These are phyloP conservation scores for Coelinius sp. DNA, from an alignment of 2,888 invertebrate genomes.

Conservation along the genomic window DNA sequence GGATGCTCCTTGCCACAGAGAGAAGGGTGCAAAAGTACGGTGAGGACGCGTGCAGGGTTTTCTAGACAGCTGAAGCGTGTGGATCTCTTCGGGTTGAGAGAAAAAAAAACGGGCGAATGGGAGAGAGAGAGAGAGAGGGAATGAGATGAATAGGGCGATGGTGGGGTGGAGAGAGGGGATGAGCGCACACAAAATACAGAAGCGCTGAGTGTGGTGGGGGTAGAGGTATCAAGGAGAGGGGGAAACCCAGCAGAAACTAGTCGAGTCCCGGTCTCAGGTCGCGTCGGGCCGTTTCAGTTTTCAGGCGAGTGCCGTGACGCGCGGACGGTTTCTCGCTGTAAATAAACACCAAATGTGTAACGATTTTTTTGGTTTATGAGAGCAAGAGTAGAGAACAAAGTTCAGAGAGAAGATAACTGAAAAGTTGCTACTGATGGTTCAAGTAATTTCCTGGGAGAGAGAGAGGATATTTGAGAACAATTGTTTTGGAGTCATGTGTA, in stretches of 20 bases:
- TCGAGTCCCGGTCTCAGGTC: conserved; percentile 66
- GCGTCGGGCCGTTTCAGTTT: conserved; percentile 64
- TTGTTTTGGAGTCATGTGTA: neutral
- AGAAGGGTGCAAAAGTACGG: conserved; percentile 35
- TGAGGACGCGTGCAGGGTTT: conserved; percentile 49
- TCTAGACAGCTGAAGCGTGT: conserved; percentile 52
- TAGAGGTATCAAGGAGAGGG: conserved; percentile 51
- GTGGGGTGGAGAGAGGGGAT: conserved; percentile 14
- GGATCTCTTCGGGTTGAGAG: conserved; percentile 49
- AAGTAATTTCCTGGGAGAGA: too few species aligned
- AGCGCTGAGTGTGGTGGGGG: conserved; percentile 40
- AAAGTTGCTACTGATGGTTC: too few species aligned
- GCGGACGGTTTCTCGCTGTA: conserved; percentile 52
- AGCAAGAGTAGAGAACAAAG: too few species aligned
- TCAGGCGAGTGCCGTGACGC: conserved; percentile 64
- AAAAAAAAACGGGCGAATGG: conserved; percentile 42
- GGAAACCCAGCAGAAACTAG: conserved; percentile 59
- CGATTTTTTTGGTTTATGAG: neutral
- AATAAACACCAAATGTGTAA: neutral
- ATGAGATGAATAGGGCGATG: conserved; percentile 31
- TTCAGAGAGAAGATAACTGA: neutral
- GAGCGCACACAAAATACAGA: conserved; percentile 40
- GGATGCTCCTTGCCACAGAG: conserved; percentile 32
- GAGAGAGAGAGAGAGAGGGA: conserved; percentile 33
- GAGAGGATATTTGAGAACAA: neutral